phyloP scores from a whole-genome alignment of 2,797 vertebrate genomes.

The Aphelocoma californica region DNA sequence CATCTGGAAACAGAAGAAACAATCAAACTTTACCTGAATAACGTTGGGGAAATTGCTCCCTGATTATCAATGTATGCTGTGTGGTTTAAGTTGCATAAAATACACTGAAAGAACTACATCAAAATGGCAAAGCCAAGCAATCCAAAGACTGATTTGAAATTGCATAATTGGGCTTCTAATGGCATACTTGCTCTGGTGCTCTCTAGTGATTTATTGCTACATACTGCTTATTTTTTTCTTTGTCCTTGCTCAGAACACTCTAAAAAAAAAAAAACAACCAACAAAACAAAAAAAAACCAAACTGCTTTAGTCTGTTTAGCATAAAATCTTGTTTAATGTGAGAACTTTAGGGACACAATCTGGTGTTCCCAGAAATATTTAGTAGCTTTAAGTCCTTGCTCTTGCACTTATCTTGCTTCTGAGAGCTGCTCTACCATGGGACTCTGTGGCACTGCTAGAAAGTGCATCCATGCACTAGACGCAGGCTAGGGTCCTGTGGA shows the following conservation, averaged over 20 bases:
- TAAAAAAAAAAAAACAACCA: not conserved
- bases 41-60: not conserved
- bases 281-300: not conserved
- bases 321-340: not conserved
- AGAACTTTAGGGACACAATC: not conserved
- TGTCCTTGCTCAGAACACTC: not conserved
- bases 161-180: not conserved
- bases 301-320: not conserved
- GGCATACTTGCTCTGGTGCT: not conserved
- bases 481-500: not conserved
- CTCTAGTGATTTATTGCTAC: not conserved
- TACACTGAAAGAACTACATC: not conserved
- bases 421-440: not conserved
- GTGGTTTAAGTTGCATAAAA: not conserved
- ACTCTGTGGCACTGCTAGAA: not conserved
- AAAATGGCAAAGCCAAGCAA: not conserved
- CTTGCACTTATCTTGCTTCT: not conserved
- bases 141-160: not conserved
- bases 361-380: not conserved
- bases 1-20: not conserved
- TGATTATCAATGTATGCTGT: not conserved
- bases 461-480: not conserved
- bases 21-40: not conserved
- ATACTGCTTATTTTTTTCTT: not conserved
- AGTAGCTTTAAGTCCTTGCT: not conserved